Percentiles rank a stretch among this genome's conserved stretches.
Conservation (phyloP, 2,797 vertebrate species). For the Galago senegalensis region DNA sequence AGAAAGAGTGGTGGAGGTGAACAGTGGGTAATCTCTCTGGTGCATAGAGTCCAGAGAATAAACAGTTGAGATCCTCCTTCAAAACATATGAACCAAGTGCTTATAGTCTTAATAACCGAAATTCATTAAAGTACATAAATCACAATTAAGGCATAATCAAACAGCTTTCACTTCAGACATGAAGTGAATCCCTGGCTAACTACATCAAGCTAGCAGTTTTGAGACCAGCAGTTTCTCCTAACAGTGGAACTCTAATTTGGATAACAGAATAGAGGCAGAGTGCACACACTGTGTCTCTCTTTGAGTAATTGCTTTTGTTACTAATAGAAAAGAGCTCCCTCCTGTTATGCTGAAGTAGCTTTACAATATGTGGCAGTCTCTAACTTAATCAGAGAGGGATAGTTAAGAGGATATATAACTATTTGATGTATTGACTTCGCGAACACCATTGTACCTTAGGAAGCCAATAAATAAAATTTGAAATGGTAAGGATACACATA, state of each 20-base stretch:
- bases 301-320: conserved; percentile 80
- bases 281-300: conserved; percentile 37
- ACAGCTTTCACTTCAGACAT: conserved; percentile 61
- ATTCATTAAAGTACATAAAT: conserved; percentile 67
- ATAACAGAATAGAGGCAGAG: conserved; percentile 60
- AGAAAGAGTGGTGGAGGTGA: not conserved
- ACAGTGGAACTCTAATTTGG: conserved; percentile 71
- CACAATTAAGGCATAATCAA: conserved; percentile 66
- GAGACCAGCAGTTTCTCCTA: conserved; percentile 43
- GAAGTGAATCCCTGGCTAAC: conserved; percentile 55
- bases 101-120: conserved; percentile 55
- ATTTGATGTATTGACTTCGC: conserved; percentile 79
- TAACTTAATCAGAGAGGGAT: conserved; percentile 78
- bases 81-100: conserved; percentile 46
- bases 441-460: conserved; percentile 64
- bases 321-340: conserved; percentile 71
- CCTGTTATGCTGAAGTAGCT: conserved; percentile 71
- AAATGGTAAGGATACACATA: conserved; percentile 76
- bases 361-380: conserved; percentile 73
- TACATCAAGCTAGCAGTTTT: conserved; percentile 51
- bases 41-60: not conserved
- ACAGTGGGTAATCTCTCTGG: conserved; percentile 2
- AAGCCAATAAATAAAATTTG: conserved; percentile 80
- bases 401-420: conserved; percentile 72
- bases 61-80: conserved; percentile 47